Evolutionary conservation across 2,797 vertebrate genomes (phyloP), one percentile per base, ranked within the genome.

Genomic region (Chloroceryle amazona): DNA sequence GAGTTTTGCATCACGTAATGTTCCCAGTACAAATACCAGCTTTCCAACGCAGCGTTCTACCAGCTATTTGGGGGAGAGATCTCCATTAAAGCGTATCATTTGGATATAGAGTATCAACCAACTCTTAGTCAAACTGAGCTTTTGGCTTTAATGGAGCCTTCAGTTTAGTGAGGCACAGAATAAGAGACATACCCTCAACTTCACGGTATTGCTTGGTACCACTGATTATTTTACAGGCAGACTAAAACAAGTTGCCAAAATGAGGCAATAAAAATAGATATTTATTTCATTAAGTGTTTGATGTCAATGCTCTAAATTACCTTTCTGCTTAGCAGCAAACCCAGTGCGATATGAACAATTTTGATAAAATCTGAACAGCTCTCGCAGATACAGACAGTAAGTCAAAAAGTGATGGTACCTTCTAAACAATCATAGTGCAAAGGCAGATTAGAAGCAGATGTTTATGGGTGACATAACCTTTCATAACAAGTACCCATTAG

Each of bases 361-460:
- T 74, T 52, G 85, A 89, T 87, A 86, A 96, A 81, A 93, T 72
- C 25, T 89, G 47, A 88, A 93, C 51, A 95, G 62, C 19, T 68
- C 11, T 54, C 75, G 73, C 60, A 86, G 62, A 90, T 29, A 88
- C 10, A 93, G 26, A 88, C 10, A 94, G 66, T 72, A 86, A 66
- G 33, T 79, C 4, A 54, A 89, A 91, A 78, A 81, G 44, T 31
- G 25, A 75, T 71, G 44, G 39, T 90, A 87, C 60, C 58, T 81
- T 94, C 96, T 93, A 91, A 96, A 75, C 35, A 76, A 81, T 66
- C 85, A 73, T 49, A 70, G 9, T 72, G 33, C 71, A 96, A 84
- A 89, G 63, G 26, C 20, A 96, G 61, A 97, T 97, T 96, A 93
- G 96, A 97, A 73, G 28, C 93, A 98, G 90, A 91, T 96, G 82